Evolutionary conservation across 2,113 vertebrate genomes (phyloP), one percentile per base, ranked within the genome.

Genomic region (Cygnus atratus): DNA sequence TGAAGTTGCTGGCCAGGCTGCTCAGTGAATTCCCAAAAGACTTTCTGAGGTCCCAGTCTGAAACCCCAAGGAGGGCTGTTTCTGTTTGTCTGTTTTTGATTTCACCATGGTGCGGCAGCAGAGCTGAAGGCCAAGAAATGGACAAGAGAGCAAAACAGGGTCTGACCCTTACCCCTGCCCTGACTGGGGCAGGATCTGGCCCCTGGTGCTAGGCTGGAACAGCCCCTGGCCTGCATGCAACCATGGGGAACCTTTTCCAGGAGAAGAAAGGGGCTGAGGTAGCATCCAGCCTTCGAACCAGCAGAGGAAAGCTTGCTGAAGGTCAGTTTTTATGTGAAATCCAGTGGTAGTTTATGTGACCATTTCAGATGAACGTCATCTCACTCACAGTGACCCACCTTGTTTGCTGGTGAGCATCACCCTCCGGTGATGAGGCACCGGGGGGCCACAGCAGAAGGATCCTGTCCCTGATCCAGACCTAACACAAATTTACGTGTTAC

Each of bases 171-270:
- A 57, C 3, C 28, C 19, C 26, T 58, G 50, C 16, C 25, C 17
- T 61, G 10, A 37, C 33, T 13, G 50, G 24, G 75, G 11, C 31
- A 72, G 68, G 16, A 54, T 67, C 50, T 29, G 33, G 7, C 25
- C 15, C 19, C 22, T 33, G 41, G 24, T 16, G 6, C 12, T 24
- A 58, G 16, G 43, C 11, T 72, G 39, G 29, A 44, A 43, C 16
- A 63, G 19, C 19, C 22, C 35, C 10, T 1, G 1, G n/a, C 25
- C 1, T 44, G 28, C 41, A 67, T 11, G 46, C 2, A 0, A 0
- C 21, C 54, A 14, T 3, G 9, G 29, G 19, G 13, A 84, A 16
- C 2, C 55, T 37, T 59, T 46, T n/a, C n/a, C 8, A 19, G n/a
- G 28, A 70, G 37, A 63, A 88, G 20, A 20, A 2, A 11, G 35